Percentiles rank a stretch among this genome's conserved stretches.
Evolutionary conservation across 2,888 invertebrate species (phyloP).

Genomic region (Eupithecia subumbrata): DNA sequence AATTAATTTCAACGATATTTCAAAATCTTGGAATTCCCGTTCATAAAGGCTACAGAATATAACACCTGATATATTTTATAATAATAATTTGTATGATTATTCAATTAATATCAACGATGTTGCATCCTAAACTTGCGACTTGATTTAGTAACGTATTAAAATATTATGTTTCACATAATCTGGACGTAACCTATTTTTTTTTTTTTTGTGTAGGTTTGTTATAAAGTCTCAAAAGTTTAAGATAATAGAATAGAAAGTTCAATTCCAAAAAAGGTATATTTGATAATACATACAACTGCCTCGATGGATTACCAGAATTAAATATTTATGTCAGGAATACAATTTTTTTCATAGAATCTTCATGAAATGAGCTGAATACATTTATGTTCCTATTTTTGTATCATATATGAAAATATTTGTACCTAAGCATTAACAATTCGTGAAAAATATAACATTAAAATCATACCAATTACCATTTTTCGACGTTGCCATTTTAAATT

Average conservation of each 20-base stretch:
- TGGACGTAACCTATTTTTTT: too few relatives aligned
- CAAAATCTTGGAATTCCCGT: background rate
- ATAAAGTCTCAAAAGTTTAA: background rate
- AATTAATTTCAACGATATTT: too few relatives aligned
- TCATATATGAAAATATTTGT: background rate
- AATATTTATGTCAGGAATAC: background rate
- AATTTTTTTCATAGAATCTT: background rate
- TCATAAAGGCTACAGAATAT: background rate
- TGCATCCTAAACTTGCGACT: background rate
- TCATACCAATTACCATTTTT: conserved; percentile 7
- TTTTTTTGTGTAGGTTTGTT: too few relatives aligned
- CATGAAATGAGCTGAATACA: background rate
- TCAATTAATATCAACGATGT: background rate
- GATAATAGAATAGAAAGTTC: background rate
- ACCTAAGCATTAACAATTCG: background rate
- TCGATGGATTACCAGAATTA: background rate
- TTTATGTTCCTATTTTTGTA: background rate
- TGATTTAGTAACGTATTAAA: too few relatives aligned
- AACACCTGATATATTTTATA: background rate
- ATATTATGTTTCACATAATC: too few relatives aligned
- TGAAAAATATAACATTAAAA: conserved; percentile 4
- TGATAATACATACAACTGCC: background rate
- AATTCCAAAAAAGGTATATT: background rate
- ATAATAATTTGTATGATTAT: background rate
- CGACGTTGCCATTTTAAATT: conserved; percentile 19